phyloP scores from a whole-genome alignment of 2,113 vertebrate species.

The Platycercus adscitus region DNA sequence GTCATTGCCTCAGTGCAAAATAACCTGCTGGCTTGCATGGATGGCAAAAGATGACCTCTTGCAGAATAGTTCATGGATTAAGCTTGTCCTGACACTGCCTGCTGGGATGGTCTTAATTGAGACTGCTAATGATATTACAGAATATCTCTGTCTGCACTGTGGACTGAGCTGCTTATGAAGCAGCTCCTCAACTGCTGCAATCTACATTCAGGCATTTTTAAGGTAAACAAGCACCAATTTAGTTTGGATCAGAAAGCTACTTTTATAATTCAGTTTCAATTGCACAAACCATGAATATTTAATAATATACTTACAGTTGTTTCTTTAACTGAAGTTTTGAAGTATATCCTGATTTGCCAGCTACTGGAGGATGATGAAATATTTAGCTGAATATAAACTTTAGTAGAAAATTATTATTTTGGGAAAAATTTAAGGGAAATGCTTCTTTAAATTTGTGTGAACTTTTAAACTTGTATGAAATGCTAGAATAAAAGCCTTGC shows the following conservation, averaged over 20 bases:
- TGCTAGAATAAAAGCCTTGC: neutral
- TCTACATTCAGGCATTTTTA: neutral
- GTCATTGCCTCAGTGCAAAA: accelerated
- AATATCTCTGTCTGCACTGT: neutral
- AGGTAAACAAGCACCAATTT: neutral
- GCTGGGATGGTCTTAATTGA: neutral
- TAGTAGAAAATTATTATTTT: neutral
- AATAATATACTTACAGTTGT: neutral
- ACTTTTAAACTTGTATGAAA: neutral
- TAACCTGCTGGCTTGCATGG: neutral
- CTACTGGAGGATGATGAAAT: slow-evolving; percentile 4
- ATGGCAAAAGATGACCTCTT: neutral
- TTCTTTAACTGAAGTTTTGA: neutral
- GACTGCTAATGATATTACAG: neutral
- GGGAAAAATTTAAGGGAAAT: neutral
- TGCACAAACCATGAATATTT: slow-evolving; percentile 6
- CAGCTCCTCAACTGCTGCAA: neutral
- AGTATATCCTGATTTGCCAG: neutral
- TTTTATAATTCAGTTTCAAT: neutral
- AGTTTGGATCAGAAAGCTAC: neutral
- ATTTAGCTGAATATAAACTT: slow-evolving; percentile 17
- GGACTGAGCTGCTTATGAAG: neutral
- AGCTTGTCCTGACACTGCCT: neutral
- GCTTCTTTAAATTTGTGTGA: neutral
- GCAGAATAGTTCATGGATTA: neutral